Evolutionary conservation across 2,113 vertebrate genomes (phyloP).

Genomic region (Melospiza melodia): DNA sequence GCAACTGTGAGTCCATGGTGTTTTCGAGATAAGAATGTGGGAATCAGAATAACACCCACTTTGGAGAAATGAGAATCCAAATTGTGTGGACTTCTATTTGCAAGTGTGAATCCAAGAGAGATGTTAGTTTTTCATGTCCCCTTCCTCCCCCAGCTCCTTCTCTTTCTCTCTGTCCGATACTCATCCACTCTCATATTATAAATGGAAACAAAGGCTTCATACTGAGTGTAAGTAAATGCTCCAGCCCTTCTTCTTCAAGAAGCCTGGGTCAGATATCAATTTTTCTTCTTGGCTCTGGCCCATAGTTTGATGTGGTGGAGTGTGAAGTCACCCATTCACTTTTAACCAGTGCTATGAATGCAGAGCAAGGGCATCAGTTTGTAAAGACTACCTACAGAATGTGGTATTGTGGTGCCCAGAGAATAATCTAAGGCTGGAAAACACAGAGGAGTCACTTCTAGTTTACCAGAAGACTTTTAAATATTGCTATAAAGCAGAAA

Average conservation of each 20-base stretch:
- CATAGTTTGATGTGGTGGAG: not conserved
- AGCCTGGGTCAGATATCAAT: not conserved
- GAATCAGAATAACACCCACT: not conserved
- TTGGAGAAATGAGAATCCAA: not conserved
- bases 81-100: not conserved
- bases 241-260: not conserved
- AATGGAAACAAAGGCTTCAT: not conserved
- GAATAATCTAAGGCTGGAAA: not conserved
- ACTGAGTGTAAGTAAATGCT: not conserved
- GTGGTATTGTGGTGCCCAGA: not conserved
- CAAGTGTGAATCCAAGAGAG: not conserved
- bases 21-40: not conserved
- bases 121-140: not conserved
- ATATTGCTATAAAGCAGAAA: not conserved
- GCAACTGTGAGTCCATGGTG: not conserved
- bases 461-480: not conserved
- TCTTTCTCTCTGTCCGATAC: not conserved
- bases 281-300: not conserved
- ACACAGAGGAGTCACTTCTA: not conserved
- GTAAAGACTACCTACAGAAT: not conserved
- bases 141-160: not conserved
- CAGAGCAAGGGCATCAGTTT: not conserved
- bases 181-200: not conserved
- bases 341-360: not conserved
- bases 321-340: not conserved